A percentile compares a stretch with the other conserved stretches of the same genome.
phyloP scores from a whole-genome alignment of 1,140 invertebrate genomes.

The Saccostrea cuccullata region DNA sequence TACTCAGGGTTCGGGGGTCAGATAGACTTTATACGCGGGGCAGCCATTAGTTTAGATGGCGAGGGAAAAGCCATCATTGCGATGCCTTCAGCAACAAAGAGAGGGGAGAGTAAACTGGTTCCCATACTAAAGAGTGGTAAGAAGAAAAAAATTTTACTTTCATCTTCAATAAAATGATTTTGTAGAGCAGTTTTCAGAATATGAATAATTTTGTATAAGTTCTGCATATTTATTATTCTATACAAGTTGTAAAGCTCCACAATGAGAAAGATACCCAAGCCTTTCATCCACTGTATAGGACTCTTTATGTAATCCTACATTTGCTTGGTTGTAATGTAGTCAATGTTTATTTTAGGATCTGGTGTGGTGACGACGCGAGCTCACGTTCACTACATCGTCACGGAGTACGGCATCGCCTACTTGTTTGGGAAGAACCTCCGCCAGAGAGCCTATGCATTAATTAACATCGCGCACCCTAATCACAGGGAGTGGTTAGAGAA shows the following conservation, averaged over 20 bases:
- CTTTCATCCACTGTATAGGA: neutral
- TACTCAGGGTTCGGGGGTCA: conserved; percentile 93
- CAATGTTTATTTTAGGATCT: conserved; percentile 83
- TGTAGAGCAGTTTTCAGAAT: no score
- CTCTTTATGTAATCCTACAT: neutral
- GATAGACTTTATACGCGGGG: conserved; percentile 95
- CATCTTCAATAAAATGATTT: no score
- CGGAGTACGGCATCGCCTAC: conserved; percentile 93
- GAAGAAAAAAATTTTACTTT: no score
- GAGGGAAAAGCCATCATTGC: conserved; percentile 96
- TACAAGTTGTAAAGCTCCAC: no score
- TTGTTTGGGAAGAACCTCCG: conserved; percentile 94
- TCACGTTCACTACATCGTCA: conserved; percentile 95
- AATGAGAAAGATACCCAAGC: no score
- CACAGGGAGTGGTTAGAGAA: conserved; percentile 90
- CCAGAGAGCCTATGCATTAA: conserved; percentile 93
- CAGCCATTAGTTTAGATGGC: conserved; percentile 91
- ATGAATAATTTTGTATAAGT: no score
- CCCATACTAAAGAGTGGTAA: conserved; percentile 89
- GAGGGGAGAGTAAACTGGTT: conserved; percentile 93
- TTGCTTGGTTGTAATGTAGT: neutral
- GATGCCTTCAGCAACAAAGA: conserved; percentile 90
- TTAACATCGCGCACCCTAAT: conserved; percentile 93
- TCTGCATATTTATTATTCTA: no score
- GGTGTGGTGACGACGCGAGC: conserved; percentile 96